Evolutionary conservation across 2,113 vertebrate species (phyloP).

Genomic region (Haemorhous mexicanus): DNA sequence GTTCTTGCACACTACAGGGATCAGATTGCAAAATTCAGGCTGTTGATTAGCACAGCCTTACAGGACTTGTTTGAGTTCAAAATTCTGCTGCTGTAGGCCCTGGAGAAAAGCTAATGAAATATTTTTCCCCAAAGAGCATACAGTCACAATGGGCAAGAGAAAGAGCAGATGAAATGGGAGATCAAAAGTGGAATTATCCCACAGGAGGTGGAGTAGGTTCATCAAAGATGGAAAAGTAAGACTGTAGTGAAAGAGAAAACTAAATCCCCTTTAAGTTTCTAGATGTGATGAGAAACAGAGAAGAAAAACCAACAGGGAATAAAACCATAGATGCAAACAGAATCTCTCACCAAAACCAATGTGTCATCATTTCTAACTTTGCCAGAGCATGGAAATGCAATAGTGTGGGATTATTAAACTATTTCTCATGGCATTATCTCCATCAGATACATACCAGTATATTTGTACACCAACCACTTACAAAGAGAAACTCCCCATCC

Average conservation of each 20-base stretch:
- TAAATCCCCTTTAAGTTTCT: background rate
- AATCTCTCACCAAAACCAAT: background rate
- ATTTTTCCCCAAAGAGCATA: background rate
- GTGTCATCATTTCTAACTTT: background rate
- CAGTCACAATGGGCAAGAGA: fast-evolving
- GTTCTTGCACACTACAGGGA: background rate
- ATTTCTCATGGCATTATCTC: background rate
- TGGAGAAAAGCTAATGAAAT: background rate
- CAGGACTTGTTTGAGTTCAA: background rate
- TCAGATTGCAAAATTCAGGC: background rate
- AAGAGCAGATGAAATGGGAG: background rate
- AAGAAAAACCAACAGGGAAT: background rate
- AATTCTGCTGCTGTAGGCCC: background rate
- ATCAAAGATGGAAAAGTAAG: background rate
- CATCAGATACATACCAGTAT: background rate
- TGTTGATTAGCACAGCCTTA: background rate
- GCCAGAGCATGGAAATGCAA: background rate
- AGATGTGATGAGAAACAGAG: background rate
- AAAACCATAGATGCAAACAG: background rate
- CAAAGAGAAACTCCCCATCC: background rate
- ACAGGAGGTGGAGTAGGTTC: background rate
- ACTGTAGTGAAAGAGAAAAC: background rate
- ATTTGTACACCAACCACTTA: background rate
- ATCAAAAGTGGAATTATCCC: background rate
- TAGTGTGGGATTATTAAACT: background rate